Percentiles rank a stretch among this genome's conserved stretches.
Evolutionary conservation across 2,797 vertebrate species (phyloP).

Genomic region (Mormyrus hasselquistii): DNA sequence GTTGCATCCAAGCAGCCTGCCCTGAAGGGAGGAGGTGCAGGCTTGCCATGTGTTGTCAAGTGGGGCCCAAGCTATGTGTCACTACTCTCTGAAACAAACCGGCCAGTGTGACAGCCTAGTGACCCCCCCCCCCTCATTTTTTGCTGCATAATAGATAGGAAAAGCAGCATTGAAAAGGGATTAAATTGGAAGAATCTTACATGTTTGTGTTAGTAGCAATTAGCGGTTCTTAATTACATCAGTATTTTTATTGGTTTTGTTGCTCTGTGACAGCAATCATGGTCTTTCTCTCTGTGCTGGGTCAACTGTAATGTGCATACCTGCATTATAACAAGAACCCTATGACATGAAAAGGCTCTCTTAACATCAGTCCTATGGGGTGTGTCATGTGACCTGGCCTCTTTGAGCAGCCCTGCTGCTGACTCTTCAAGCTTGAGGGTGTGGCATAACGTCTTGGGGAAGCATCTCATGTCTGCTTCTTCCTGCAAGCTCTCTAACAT

Average conservation of each 20-base stretch:
- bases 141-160: background rate
- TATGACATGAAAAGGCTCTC: background rate
- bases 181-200: background rate
- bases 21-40: background rate
- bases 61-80: background rate
- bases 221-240: background rate
- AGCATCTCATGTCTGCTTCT: background rate
- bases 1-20: background rate
- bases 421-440: background rate
- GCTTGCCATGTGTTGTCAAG: background rate
- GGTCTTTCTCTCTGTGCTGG: background rate
- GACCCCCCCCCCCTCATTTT: background rate
- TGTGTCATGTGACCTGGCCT: background rate
- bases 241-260: background rate
- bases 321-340: background rate
- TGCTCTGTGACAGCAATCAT: background rate
- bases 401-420: background rate
- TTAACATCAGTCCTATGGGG: background rate
- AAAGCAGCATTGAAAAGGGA: background rate
- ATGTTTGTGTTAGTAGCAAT: background rate
- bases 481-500: background rate
- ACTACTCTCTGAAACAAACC: background rate
- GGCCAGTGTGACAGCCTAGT: background rate
- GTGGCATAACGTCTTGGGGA: background rate
- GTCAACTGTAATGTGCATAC: background rate